Conservation (phyloP, 1,140 invertebrate species). For the Megathymus violae region DNA sequence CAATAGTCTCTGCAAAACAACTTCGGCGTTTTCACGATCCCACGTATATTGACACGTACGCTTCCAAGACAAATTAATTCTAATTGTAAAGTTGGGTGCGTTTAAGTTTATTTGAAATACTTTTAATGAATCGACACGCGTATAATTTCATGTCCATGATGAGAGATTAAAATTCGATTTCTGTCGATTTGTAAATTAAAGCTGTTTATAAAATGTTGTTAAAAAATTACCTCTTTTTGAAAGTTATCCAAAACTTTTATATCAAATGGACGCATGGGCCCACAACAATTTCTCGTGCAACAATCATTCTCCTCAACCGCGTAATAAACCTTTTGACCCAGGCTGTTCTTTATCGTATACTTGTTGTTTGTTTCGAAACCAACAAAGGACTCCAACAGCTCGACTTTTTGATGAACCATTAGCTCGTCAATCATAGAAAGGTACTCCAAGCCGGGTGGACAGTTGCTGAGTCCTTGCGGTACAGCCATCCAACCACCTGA, state of each 20-base stretch:
- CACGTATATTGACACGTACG: too few species aligned
- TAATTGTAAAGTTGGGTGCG: too few species aligned
- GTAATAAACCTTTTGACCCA: constrained; percentile 92
- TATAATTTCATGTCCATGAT: too few species aligned
- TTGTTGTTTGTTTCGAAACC: constrained; percentile 97
- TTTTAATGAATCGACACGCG: too few species aligned
- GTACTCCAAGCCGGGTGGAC: constrained; percentile 96
- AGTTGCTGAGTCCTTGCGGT: constrained; percentile 89
- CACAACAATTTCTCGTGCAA: constrained; percentile 91
- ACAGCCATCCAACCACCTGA: constrained; percentile 93
- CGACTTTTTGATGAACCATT: constrained; percentile 94
- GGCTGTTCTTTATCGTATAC: constrained; percentile 90
- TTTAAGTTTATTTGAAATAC: too few species aligned
- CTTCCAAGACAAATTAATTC: too few species aligned
- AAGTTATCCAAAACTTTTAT: constrained; percentile 93
- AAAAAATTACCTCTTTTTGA: constrained; percentile 90
- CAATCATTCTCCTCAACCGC: constrained; percentile 93
- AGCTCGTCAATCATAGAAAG: constrained; percentile 95
- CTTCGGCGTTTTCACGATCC: too few species aligned
- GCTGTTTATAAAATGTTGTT: too few species aligned
- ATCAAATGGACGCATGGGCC: constrained; percentile 91
- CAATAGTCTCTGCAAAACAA: too few species aligned
- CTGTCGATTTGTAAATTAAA: too few species aligned
- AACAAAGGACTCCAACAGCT: constrained; percentile 92
- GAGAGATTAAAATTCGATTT: too few species aligned